A percentile compares a stretch with the other conserved stretches of the same genome.
Evolutionary conservation across 2,888 invertebrate genomes (phyloP).

Genomic region (Napeogenes inachia): DNA sequence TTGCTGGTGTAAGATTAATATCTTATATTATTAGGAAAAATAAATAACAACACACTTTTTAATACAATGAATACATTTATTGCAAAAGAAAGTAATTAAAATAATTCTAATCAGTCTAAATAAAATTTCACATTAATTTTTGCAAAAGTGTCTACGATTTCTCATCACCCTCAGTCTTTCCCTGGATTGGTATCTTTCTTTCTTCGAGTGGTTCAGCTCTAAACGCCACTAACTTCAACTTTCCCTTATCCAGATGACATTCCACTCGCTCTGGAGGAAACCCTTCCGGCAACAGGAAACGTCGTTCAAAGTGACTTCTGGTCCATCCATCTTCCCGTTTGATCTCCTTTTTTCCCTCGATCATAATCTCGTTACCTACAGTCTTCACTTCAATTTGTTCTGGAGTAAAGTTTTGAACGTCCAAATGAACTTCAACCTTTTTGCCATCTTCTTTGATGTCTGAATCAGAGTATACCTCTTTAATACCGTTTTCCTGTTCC

Average conservation of each 20-base stretch:
- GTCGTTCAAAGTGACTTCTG: constrained; percentile 85
- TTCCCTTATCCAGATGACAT: constrained; percentile 86
- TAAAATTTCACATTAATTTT: constrained; percentile 1
- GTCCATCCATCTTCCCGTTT: constrained; percentile 85
- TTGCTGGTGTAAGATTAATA: neutral
- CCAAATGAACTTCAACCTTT: constrained; percentile 83
- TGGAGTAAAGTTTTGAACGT: constrained; percentile 88
- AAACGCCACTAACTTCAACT: constrained; percentile 83
- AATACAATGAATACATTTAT: neutral
- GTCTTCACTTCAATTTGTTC: constrained; percentile 88
- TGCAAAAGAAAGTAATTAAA: neutral
- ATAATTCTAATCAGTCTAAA: constrained; percentile 14
- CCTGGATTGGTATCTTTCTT: constrained; percentile 56
- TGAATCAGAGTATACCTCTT: constrained; percentile 74
- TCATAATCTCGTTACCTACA: constrained; percentile 81
- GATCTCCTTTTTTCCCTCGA: constrained; percentile 89
- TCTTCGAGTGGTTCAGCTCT: constrained; percentile 59
- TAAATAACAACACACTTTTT: neutral
- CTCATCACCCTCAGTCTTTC: constrained; percentile 39
- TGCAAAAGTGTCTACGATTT: constrained; percentile 5
- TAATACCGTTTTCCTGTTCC: constrained; percentile 55
- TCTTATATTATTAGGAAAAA: neutral
- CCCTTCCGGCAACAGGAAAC: constrained; percentile 85
- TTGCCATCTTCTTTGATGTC: constrained; percentile 79
- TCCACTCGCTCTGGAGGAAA: constrained; percentile 84